Evolutionary conservation across 1,140 invertebrate genomes (phyloP).

Genomic region (Drosophila leontia): DNA sequence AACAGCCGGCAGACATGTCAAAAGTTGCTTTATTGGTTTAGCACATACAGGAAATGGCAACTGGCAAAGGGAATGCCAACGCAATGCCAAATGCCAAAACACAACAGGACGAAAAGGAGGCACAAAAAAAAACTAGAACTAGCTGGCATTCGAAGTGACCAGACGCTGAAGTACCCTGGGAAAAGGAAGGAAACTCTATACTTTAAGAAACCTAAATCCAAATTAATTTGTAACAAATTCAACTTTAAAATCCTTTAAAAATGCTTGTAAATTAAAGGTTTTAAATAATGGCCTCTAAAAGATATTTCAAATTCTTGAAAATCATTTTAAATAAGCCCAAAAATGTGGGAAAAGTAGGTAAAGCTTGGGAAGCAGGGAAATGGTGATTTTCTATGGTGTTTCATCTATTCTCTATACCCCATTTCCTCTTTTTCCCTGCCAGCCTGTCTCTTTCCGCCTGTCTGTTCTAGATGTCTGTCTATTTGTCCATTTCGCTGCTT

Average conservation of each 20-base stretch:
- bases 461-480: conserved; percentile 19
- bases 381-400: conserved; percentile 2
- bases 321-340: conserved; percentile 3
- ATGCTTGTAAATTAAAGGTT: background rate
- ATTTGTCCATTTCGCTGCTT: conserved; percentile 26
- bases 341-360: background rate
- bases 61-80: conserved; percentile 40
- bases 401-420: conserved; percentile 8
- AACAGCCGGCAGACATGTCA: conserved; percentile 66
- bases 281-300: background rate
- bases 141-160: background rate
- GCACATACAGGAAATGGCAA: conserved; percentile 65
- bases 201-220: too few relatives aligned
- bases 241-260: background rate
- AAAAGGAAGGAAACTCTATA: background rate
- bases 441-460: conserved; percentile 1
- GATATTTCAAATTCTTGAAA: conserved; percentile 9
- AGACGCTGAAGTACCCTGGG: background rate
- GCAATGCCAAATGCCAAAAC: conserved; percentile 21
- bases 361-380: background rate
- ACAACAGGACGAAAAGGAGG: conserved; percentile 16
- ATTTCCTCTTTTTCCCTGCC: background rate
- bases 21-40: conserved; percentile 78
- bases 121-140: background rate
- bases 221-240: background rate